Percentiles rank a stretch among this genome's conserved stretches.
Conservation (phyloP, 1,140 invertebrate genomes). For the Eumeta japonica region DNA sequence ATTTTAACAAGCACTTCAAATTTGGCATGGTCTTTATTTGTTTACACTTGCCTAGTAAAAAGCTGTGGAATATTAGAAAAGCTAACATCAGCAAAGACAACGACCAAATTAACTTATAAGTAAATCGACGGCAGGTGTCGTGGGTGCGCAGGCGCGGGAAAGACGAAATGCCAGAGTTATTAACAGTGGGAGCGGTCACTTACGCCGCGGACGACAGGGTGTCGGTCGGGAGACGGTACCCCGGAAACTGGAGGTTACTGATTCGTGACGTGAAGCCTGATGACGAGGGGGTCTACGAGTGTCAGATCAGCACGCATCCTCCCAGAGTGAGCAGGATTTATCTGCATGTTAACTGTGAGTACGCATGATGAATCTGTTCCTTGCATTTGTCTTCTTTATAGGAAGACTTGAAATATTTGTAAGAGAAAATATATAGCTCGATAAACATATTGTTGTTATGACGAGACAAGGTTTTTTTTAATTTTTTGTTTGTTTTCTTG, state of each 20-base stretch:
- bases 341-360: conserved; percentile 71
- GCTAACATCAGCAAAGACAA: no score
- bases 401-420: not conserved
- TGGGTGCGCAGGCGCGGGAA: conserved; percentile 68
- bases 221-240: conserved; percentile 73
- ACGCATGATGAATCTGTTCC: not conserved
- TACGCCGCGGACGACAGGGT: conserved; percentile 74
- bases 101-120: no score
- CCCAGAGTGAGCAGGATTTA: conserved; percentile 71
- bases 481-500: no score
- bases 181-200: conserved; percentile 68
- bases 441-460: no score
- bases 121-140: no score
- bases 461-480: no score
- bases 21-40: no score
- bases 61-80: no score
- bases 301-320: conserved; percentile 76
- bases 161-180: conserved; percentile 64
- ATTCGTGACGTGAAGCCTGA: conserved; percentile 68
- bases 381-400: conserved; percentile 1
- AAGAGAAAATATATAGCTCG: no score
- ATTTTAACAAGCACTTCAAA: no score
- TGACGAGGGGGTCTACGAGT: conserved; percentile 74
- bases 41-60: no score
- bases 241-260: conserved; percentile 74